These are phyloP conservation scores for Labia minor DNA, from an alignment of 2,888 invertebrate species.

Conservation along the genomic window DNA sequence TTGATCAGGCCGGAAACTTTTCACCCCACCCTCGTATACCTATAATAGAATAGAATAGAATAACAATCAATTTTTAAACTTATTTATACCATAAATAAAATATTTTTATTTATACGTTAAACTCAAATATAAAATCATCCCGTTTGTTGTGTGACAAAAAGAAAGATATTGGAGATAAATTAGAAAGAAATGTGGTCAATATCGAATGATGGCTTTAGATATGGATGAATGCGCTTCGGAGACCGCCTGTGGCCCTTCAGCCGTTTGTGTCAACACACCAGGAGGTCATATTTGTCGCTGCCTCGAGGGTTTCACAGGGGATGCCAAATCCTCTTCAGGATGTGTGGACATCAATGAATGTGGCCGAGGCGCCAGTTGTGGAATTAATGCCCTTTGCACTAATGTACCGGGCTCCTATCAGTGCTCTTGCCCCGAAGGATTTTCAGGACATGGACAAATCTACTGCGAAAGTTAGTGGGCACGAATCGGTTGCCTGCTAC, in stretches of 20 bases:
- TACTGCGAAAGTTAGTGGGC: slow-evolving; percentile 65
- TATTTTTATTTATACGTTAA: too few relatives aligned
- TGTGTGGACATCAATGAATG: slow-evolving; percentile 69
- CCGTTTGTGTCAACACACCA: slow-evolving; percentile 61
- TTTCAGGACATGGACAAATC: slow-evolving; percentile 60
- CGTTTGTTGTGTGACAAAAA: too few relatives aligned
- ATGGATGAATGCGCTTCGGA: slow-evolving; percentile 55
- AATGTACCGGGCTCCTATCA: slow-evolving; percentile 71
- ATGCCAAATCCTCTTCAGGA: slow-evolving; percentile 42
- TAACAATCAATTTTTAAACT: too few relatives aligned
- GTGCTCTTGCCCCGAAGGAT: slow-evolving; percentile 64
- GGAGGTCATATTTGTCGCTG: slow-evolving; percentile 68
- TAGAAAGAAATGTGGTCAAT: too few relatives aligned
- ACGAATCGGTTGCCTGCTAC: slow-evolving; percentile 19
- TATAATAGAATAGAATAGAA: too few relatives aligned
- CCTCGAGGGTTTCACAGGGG: slow-evolving; percentile 55
- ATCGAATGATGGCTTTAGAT: slow-evolving; percentile 40
- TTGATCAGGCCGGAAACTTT: too few relatives aligned
- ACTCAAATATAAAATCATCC: too few relatives aligned
- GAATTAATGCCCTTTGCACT: slow-evolving; percentile 65
- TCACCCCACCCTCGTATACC: too few relatives aligned
- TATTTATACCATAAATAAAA: too few relatives aligned
- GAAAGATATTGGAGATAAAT: too few relatives aligned
- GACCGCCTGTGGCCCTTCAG: slow-evolving; percentile 57
- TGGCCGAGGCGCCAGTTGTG: slow-evolving; percentile 51